phyloP scores from a whole-genome alignment of 2,888 invertebrate species.

The Cistogaster globosa region DNA sequence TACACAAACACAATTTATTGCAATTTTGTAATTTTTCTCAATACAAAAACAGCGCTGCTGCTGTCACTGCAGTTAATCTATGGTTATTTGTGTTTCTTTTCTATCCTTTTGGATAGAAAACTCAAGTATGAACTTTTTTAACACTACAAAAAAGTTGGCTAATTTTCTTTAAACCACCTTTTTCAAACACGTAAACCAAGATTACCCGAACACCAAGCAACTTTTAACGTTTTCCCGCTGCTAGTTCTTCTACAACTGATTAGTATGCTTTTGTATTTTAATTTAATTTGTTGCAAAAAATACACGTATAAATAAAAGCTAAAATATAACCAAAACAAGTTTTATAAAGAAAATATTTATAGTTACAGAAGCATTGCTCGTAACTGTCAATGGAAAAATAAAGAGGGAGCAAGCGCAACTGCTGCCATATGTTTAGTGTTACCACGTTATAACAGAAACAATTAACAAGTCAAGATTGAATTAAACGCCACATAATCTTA shows the following conservation, averaged over 20 bases:
- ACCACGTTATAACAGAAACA: background rate
- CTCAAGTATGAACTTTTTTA: too few species aligned
- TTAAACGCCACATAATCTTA: background rate
- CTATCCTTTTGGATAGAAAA: background rate
- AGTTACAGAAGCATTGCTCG: constrained; percentile 30
- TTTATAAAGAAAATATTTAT: background rate
- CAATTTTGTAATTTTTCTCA: constrained; percentile 14
- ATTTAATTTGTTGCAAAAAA: constrained; percentile 62
- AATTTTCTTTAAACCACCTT: constrained; percentile 20
- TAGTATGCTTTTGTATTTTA: constrained; percentile 62
- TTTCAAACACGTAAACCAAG: constrained; percentile 2
- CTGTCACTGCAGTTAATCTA: constrained; percentile 17
- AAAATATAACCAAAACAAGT: constrained; percentile 30
- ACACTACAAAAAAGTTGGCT: constrained; percentile 13
- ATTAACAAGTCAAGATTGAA: background rate
- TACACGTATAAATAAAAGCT: constrained; percentile 19
- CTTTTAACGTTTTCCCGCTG: constrained; percentile 45
- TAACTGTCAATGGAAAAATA: constrained; percentile 8
- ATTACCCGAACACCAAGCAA: background rate
- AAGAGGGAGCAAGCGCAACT: constrained; percentile 56
- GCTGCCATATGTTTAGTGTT: background rate
- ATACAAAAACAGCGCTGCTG: constrained; percentile 18
- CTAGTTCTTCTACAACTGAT: constrained; percentile 62
- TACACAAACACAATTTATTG: constrained; percentile 11
- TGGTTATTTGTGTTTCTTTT: background rate